Percentiles rank a stretch among this genome's conserved stretches.
Conservation (phyloP, 2,888 invertebrate species). For the Tillus elongatus region DNA sequence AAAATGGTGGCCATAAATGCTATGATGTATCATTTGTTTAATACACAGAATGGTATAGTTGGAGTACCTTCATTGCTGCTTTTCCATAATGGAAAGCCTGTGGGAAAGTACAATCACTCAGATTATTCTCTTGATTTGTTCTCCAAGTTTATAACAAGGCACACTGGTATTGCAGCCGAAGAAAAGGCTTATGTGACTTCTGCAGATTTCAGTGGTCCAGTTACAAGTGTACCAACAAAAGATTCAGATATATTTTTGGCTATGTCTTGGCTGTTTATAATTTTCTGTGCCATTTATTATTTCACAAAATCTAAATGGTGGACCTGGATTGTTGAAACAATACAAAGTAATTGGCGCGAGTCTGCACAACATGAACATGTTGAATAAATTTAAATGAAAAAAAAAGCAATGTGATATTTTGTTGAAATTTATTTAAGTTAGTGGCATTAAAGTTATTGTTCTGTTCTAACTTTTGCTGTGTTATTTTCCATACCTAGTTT, state of each 20-base stretch:
- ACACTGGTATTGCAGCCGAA: constrained; percentile 60
- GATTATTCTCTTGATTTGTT: constrained; percentile 72
- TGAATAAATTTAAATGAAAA: constrained; percentile 53
- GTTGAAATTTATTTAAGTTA: no score
- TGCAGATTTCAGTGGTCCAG: constrained; percentile 70
- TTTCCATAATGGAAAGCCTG: constrained; percentile 80
- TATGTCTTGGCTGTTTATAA: constrained; percentile 78
- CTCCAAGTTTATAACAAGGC: constrained; percentile 64
- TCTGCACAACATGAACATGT: constrained; percentile 62
- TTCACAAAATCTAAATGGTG: constrained; percentile 70
- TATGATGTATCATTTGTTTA: constrained; percentile 69
- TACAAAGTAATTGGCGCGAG: constrained; percentile 81
- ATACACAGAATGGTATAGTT: constrained; percentile 84
- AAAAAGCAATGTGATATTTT: no score
- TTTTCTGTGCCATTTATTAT: constrained; percentile 63
- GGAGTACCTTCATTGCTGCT: constrained; percentile 83
- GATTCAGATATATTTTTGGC: constrained; percentile 75
- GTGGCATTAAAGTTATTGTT: no score
- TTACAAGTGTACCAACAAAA: constrained; percentile 64
- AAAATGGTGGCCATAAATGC: constrained; percentile 88
- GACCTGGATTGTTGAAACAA: constrained; percentile 70
- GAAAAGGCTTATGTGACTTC: constrained; percentile 59
- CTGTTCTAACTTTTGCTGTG: no score
- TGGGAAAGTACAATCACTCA: constrained; percentile 76
- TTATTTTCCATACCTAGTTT: no score